These are phyloP conservation scores for Anneissia japonica DNA, from an alignment of 35 echinoderm and acorn worm genomes.

Conservation along the genomic window DNA sequence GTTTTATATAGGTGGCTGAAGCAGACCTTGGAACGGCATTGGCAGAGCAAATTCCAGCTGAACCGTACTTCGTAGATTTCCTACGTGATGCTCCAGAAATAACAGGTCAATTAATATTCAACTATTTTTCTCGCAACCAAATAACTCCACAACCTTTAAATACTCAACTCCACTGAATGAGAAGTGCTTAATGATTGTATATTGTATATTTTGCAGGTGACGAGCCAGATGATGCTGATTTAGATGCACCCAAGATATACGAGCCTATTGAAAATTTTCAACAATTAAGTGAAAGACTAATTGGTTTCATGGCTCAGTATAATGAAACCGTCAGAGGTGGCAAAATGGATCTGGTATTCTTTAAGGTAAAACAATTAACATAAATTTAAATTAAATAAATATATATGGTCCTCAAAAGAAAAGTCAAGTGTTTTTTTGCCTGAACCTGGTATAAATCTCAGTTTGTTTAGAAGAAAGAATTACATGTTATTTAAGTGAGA, in stretches of 20 bases:
- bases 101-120: constrained; percentile 59
- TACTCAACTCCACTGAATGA: not conserved
- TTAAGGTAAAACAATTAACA: constrained; percentile 53
- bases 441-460: too few species aligned
- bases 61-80: constrained; percentile 97
- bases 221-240: constrained; percentile 95
- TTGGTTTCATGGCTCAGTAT: constrained; percentile 68
- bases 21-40: constrained; percentile 87
- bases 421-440: too few species aligned
- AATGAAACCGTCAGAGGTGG: constrained; percentile 85
- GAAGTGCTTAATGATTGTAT: not conserved
- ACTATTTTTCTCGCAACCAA: not conserved
- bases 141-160: not conserved
- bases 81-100: constrained; percentile 82
- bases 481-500: too few species aligned
- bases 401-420: too few species aligned
- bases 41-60: constrained; percentile 79
- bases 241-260: constrained; percentile 96
- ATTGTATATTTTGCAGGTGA: constrained; percentile 56
- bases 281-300: constrained; percentile 54
- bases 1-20: constrained; percentile 36
- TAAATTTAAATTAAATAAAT: too few species aligned
- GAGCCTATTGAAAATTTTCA: constrained; percentile 74
- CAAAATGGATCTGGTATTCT: constrained; percentile 96
- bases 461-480: too few species aligned